Evolutionary conservation across 2,888 invertebrate genomes (phyloP).

Genomic region (Caenorhabditis sulstoni): DNA sequence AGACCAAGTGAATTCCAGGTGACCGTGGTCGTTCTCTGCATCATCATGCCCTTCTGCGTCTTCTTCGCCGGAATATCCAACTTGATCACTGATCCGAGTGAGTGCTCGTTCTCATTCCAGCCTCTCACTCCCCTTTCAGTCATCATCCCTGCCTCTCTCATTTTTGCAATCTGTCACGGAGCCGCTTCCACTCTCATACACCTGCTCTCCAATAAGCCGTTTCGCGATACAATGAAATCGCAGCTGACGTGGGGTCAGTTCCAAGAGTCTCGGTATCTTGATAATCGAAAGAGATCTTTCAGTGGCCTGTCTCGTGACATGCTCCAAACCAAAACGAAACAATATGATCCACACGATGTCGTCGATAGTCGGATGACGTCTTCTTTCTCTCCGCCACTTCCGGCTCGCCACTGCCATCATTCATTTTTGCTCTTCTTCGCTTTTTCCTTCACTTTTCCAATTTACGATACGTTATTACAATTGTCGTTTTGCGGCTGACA

Average conservation of each 20-base stretch:
- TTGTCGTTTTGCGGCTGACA: conserved; percentile 53
- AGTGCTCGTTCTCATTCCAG: not conserved
- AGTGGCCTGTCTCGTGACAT: conserved; percentile 31
- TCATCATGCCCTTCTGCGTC: conserved; percentile 38
- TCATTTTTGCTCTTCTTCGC: conserved; percentile 14
- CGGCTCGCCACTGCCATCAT: conserved; percentile 5
- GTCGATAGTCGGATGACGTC: conserved; percentile 40
- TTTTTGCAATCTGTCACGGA: conserved; percentile 40
- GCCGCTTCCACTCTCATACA: conserved; percentile 42
- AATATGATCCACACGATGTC: conserved; percentile 46
- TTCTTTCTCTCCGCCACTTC: not conserved
- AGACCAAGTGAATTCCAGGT: conserved; percentile 21
- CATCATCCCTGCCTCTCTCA: conserved; percentile 25
- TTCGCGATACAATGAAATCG: conserved; percentile 46
- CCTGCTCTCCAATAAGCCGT: conserved; percentile 51
- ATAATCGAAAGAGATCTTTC: conserved; percentile 3
- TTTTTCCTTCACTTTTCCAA: conserved; percentile 11
- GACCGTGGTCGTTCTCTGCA: conserved; percentile 14
- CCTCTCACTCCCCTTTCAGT: conserved; percentile 18
- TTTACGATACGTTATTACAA: conserved; percentile 52
- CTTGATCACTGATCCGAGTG: conserved; percentile 20
- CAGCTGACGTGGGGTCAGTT: conserved; percentile 42
- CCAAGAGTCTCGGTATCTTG: not conserved
- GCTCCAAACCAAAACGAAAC: conserved; percentile 10
- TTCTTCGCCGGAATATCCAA: conserved; percentile 29